Conservation (phyloP, 2,888 invertebrate species). For the Odontocolon sp. region DNA sequence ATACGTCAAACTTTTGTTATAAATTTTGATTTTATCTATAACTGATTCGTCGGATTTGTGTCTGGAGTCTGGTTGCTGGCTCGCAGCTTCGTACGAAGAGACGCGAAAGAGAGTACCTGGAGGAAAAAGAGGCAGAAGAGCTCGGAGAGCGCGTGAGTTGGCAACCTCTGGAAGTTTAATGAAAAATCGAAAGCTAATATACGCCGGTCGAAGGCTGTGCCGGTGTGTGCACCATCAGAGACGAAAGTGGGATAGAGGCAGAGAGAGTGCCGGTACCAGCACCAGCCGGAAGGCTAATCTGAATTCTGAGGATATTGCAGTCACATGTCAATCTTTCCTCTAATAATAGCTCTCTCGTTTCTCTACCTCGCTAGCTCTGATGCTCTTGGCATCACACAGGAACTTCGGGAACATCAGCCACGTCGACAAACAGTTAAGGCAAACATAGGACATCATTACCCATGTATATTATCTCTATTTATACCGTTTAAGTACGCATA, state of each 20-base stretch:
- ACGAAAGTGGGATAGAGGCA: not conserved
- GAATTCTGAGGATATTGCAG: slow-evolving; percentile 66
- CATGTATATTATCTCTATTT: not conserved
- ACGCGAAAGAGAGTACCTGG: not conserved
- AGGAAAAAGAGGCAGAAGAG: slow-evolving; percentile 30
- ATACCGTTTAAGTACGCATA: not conserved
- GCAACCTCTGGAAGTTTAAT: slow-evolving; percentile 63
- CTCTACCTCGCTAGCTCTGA: slow-evolving; percentile 19
- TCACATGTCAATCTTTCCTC: slow-evolving; percentile 65
- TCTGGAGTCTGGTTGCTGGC: too few species aligned
- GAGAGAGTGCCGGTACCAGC: slow-evolving; percentile 39
- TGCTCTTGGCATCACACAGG: slow-evolving; percentile 8
- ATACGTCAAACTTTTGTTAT: too few species aligned
- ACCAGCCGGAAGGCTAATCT: slow-evolving; percentile 64
- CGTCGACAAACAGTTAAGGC: not conserved
- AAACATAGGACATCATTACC: not conserved
- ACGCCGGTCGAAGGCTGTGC: slow-evolving; percentile 53
- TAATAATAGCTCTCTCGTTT: slow-evolving; percentile 58
- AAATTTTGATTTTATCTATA: too few species aligned
- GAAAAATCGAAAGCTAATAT: slow-evolving; percentile 67
- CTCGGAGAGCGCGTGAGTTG: slow-evolving; percentile 44
- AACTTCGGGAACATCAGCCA: not conserved
- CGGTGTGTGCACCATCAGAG: not conserved
- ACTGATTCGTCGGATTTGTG: too few species aligned
- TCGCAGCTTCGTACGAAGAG: not conserved